Percentiles rank a stretch among this genome's conserved stretches.
These are phyloP conservation scores for Caenorhabditis tropicalis DNA, from an alignment of 1,140 invertebrate species.

Conservation along the genomic window DNA sequence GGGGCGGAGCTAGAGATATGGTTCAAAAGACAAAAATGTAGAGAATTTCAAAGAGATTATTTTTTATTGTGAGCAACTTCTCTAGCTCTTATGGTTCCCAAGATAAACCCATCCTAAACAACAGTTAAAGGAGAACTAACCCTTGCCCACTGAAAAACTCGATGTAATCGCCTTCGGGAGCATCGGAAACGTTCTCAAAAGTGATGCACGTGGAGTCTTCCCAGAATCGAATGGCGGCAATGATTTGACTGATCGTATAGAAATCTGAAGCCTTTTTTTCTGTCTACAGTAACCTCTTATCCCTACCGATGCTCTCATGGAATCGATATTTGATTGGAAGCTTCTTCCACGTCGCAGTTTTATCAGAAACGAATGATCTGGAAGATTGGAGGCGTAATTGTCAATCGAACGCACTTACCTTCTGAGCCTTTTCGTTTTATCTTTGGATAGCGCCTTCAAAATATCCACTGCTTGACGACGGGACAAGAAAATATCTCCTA, in stretches of 20 bases:
- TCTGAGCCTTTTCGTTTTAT: slow-evolving; percentile 8
- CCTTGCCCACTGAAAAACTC: slow-evolving; percentile 71
- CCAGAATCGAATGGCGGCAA: slow-evolving; percentile 67
- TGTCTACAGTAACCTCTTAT: background rate
- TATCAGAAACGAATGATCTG: slow-evolving; percentile 60
- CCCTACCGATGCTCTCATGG: slow-evolving; percentile 61
- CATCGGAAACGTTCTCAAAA: slow-evolving; percentile 65
- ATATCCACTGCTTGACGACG: slow-evolving; percentile 63
- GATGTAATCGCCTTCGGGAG: slow-evolving; percentile 63
- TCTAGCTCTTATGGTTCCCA: too few species aligned
- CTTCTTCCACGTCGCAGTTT: slow-evolving; percentile 62
- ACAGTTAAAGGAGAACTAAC: too few species aligned
- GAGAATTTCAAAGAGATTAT: too few species aligned
- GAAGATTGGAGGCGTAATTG: background rate
- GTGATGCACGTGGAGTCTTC: slow-evolving; percentile 66
- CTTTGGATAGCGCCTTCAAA: slow-evolving; percentile 56
- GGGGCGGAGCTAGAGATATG: too few species aligned
- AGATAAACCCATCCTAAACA: too few species aligned
- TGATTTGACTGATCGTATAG: slow-evolving; percentile 66
- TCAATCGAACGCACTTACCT: background rate
- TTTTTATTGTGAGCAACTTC: too few species aligned
- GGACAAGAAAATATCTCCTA: slow-evolving; percentile 68
- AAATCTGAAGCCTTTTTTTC: slow-evolving; percentile 57
- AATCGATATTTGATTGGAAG: slow-evolving; percentile 68
- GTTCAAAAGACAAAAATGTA: too few species aligned